Percentiles rank a stretch among this genome's conserved stretches.
Conservation (phyloP, 2,113 vertebrate genomes). For the Festucalex cinctus region DNA sequence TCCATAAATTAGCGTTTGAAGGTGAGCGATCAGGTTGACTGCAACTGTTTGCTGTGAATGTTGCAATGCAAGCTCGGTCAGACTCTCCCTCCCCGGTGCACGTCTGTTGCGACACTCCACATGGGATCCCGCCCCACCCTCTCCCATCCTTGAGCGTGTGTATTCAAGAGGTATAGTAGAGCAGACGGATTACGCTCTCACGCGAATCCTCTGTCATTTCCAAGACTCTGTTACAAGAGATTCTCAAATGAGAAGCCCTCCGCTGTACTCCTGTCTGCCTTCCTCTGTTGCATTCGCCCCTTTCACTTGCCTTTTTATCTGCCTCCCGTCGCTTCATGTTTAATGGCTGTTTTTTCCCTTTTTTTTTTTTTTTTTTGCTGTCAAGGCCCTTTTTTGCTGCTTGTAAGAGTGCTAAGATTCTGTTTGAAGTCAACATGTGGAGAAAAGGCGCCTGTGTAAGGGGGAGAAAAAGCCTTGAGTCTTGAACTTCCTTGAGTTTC, state of each 20-base stretch:
- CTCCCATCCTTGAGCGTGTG: background rate
- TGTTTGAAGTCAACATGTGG: conserved; percentile 55
- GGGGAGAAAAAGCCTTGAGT: background rate
- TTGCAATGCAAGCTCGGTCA: conserved; percentile 16
- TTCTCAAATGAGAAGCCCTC: conserved; percentile 65
- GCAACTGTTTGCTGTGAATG: conserved; percentile 1
- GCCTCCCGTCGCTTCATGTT: conserved; percentile 31
- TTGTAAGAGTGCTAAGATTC: conserved; percentile 36
- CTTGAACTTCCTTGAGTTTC: background rate
- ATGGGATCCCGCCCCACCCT: background rate
- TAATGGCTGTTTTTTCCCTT: conserved; percentile 34
- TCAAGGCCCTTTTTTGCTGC: conserved; percentile 42
- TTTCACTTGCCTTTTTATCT: conserved; percentile 48
- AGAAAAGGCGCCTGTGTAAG: conserved; percentile 26
- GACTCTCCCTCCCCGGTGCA: conserved; percentile 17
- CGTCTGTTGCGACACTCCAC: conserved; percentile 36
- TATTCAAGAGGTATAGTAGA: conserved; percentile 31
- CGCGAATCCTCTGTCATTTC: conserved; percentile 64
- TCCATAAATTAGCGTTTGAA: background rate
- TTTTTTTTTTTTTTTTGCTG: conserved; percentile 33
- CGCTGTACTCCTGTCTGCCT: conserved; percentile 43
- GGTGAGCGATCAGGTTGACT: background rate
- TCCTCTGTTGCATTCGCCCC: conserved; percentile 30
- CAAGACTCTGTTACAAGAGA: conserved; percentile 61
- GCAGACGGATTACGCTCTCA: conserved; percentile 58